Base-by-base conservation (phyloP, 2,797 vertebrate species). In the Chelmon rostratus region DNA sequence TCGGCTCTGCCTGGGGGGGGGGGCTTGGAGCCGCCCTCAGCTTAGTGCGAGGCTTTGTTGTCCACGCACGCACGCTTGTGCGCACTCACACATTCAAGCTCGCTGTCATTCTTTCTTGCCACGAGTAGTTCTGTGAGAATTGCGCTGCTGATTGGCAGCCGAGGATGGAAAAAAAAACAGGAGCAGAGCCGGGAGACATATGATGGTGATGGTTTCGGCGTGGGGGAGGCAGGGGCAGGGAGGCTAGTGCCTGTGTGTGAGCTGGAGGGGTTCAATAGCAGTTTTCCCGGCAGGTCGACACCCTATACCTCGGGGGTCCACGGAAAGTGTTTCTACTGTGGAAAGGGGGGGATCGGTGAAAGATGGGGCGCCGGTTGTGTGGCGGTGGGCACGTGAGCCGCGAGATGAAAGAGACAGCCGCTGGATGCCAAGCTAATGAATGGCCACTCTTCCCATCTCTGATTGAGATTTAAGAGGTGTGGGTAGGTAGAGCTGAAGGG, bases 381-480 rank as follows among this genome's bases (percentile, higher is more conserved):
- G 44, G 35, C 10, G 53, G 65, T 52, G 78, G 49, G 57, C 61
- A 72, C 25, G 11, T 50, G 68, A 79, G 61, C 64, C 61, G 53
- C 8, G 75, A 89, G 88, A 90, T 86, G 84, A 92, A 92, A 90
- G 76, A 86, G 76, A 74, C 58, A 86, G 85, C 83, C 46, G 65
- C 86, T 87, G 86, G 90, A 88, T 73, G 83, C 75, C 66, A 33
- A 74, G 57, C 86, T 93, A 92, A 94, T 94, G 88, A 92, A 93
- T 89, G 76, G 86, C 84, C 46, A 49, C 49, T 4, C 80, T 76
- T 66, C 76, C 75, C 18, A 57, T 62, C 57, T 15, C 68, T 93
- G 92, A 94, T 89, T 91, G 89, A 94, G 90, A 93, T 93, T 89
- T 93, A 94, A 92, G 90, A 94, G 90, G 85, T 67, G 83, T 82